Conservation (phyloP, 2,888 invertebrate species). For the Diabrotica balteata region DNA sequence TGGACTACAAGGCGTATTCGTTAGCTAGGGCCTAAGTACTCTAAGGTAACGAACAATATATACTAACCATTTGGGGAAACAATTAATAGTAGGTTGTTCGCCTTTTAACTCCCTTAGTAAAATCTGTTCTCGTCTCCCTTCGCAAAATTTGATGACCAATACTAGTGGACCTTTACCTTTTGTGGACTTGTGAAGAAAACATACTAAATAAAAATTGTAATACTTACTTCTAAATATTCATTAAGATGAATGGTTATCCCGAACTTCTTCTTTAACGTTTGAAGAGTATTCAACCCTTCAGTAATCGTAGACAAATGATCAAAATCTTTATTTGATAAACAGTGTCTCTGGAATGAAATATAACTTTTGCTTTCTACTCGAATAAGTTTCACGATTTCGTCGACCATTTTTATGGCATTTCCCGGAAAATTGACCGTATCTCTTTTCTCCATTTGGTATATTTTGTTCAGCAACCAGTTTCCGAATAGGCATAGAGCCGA, state of each 20-base stretch:
- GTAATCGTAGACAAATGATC: constrained; percentile 30
- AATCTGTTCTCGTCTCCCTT: too few species aligned
- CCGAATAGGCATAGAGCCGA: constrained; percentile 45
- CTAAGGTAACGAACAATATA: too few species aligned
- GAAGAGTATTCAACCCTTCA: constrained; percentile 39
- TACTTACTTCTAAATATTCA: constrained; percentile 46
- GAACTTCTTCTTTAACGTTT: constrained; percentile 45
- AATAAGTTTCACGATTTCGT: constrained; percentile 38
- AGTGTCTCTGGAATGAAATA: constrained; percentile 39
- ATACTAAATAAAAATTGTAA: too few species aligned
- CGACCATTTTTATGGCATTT: constrained; percentile 45
- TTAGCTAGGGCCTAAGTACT: too few species aligned
- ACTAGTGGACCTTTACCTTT: too few species aligned
- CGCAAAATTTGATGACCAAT: too few species aligned
- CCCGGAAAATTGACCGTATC: constrained; percentile 52
- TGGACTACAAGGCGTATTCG: too few species aligned
- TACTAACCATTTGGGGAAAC: too few species aligned
- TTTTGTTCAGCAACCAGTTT: constrained; percentile 47
- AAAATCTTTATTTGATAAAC: constrained; percentile 21
- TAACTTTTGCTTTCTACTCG: constrained; percentile 32
- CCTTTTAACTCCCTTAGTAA: too few species aligned
- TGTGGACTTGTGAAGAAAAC: too few species aligned
- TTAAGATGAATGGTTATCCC: constrained; percentile 44
- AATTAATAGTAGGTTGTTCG: too few species aligned
- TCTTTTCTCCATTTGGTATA: constrained; percentile 46